phyloP scores from a whole-genome alignment of 35 echinoderm and acorn worm genomes.

The Antedon bifida region DNA sequence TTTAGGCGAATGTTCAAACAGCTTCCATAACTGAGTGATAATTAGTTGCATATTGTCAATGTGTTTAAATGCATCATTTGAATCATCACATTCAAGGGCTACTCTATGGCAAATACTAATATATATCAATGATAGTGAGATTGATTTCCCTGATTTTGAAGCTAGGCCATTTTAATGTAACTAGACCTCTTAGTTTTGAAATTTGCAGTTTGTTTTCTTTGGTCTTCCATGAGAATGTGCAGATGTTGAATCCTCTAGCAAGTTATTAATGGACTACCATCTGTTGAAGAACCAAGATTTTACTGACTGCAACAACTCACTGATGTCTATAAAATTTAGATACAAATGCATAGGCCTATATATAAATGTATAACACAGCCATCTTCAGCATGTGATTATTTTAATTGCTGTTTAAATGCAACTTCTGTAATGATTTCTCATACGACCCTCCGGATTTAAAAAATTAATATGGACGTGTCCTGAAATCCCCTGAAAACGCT shows the following conservation, averaged over 20 bases:
- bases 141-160: not conserved
- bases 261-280: not conserved
- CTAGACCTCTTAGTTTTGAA: not conserved
- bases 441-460: too few species aligned
- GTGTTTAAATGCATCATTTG: not conserved
- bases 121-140: not conserved
- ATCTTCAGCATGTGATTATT: too few species aligned
- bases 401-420: too few species aligned
- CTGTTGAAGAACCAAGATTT: too few species aligned
- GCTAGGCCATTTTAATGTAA: conserved; percentile 5
- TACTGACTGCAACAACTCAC: too few species aligned
- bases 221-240: not conserved
- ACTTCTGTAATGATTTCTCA: too few species aligned
- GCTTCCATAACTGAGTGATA: conserved; percentile 1
- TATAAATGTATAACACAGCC: too few species aligned
- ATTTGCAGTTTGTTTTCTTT: not conserved
- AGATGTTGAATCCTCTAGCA: not conserved
- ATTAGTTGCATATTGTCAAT: not conserved
- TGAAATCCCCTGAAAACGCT: too few species aligned
- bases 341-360: too few species aligned
- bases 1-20: conserved; percentile 6
- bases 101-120: conserved; percentile 1
- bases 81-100: not conserved
- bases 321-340: too few species aligned
- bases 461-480: too few species aligned